Conservation (phyloP, 2,113 vertebrate genomes). For the Ancistrus triradiatus region DNA sequence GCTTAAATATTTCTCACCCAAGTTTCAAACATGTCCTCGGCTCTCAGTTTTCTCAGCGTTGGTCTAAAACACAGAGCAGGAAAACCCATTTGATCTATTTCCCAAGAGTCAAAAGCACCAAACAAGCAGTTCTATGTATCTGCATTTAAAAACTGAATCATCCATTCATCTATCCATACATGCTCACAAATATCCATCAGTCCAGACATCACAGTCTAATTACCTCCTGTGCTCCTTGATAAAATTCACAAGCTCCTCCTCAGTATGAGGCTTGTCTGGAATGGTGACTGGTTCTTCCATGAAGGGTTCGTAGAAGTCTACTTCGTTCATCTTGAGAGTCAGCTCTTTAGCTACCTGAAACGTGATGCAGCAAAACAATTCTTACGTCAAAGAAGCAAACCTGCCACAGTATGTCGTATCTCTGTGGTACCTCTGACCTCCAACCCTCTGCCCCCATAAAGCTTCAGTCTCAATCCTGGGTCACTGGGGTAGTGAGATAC, state of each 20-base stretch:
- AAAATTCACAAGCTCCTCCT: slow-evolving; percentile 88
- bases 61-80: slow-evolving; percentile 72
- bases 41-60: slow-evolving; percentile 89
- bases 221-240: slow-evolving; percentile 87
- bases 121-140: no score
- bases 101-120: no score
- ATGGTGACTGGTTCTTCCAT: slow-evolving; percentile 89
- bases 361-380: slow-evolving; percentile 10
- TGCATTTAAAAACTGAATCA: no score
- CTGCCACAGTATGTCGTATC: no score
- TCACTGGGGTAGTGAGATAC: no score
- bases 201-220: no score
- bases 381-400: neutral
- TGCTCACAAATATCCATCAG: no score
- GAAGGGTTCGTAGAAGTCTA: slow-evolving; percentile 97
- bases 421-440: no score
- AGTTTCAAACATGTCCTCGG: slow-evolving; percentile 94
- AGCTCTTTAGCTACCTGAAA: slow-evolving; percentile 90
- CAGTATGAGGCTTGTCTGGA: slow-evolving; percentile 85
- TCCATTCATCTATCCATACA: neutral
- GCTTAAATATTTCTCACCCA: slow-evolving; percentile 76
- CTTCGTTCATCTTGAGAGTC: slow-evolving; percentile 89
- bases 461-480: no score
- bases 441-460: no score
- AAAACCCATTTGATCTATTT: no score